phyloP scores from a whole-genome alignment of 2,113 vertebrate species.

The Hylia prasina region DNA sequence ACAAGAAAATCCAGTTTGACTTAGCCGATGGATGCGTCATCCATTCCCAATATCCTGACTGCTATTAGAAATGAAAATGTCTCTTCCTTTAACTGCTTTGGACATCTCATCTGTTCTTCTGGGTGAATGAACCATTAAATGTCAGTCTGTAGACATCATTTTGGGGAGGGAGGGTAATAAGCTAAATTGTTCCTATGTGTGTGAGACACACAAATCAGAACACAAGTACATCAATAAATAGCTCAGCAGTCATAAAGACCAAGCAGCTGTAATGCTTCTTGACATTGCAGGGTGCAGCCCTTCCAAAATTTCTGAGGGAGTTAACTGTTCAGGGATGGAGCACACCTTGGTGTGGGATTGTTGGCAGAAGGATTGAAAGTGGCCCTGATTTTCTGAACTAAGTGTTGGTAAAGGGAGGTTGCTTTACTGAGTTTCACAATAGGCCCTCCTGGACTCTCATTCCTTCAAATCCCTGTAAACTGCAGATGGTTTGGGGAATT shows the following conservation, averaged over 20 bases:
- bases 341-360: neutral
- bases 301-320: neutral
- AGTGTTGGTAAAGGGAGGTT: neutral
- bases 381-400: neutral
- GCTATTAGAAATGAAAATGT: constrained; percentile 38
- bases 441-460: too few species aligned
- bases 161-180: neutral
- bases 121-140: constrained; percentile 23
- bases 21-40: neutral
- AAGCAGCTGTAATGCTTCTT: neutral
- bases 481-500: neutral
- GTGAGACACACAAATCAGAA: neutral
- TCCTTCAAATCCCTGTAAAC: neutral
- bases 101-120: constrained; percentile 28
- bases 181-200: neutral
- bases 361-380: neutral
- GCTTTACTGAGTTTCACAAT: neutral
- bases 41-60: neutral
- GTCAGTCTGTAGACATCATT: neutral
- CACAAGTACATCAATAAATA: neutral
- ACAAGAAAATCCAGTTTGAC: constrained; percentile 14
- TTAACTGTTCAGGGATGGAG: neutral
- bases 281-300: neutral
- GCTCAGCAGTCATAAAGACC: neutral
- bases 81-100: constrained; percentile 24